Percentiles rank a stretch among this genome's conserved stretches.
phyloP scores from a whole-genome alignment of 2,888 invertebrate genomes.

The Hirtodrosophila trivittata region DNA sequence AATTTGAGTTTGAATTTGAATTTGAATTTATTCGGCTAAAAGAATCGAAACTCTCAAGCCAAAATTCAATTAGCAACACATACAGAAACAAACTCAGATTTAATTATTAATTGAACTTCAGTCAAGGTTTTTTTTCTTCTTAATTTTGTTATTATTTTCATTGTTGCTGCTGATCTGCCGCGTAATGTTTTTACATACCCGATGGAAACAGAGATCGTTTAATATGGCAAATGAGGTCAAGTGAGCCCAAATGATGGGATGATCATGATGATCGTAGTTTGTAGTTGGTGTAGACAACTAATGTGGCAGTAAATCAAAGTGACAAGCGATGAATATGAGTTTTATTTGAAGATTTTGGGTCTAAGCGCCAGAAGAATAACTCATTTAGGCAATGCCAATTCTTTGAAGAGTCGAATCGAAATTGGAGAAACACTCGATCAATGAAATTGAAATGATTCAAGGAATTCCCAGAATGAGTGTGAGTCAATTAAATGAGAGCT shows the following conservation, averaged over 20 bases:
- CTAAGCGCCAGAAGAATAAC: constrained; percentile 6
- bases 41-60: constrained; percentile 42
- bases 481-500: background rate
- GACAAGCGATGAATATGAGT: constrained; percentile 42
- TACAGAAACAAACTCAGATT: constrained; percentile 54
- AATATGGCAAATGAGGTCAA: constrained; percentile 61
- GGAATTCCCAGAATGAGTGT: constrained; percentile 11
- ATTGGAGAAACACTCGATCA: no score
- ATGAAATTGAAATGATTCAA: constrained; percentile 1
- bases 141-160: constrained; percentile 39
- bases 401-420: background rate
- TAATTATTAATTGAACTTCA: constrained; percentile 72
- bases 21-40: constrained; percentile 24
- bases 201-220: constrained; percentile 21
- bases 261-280: constrained; percentile 27
- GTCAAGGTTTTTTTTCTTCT: constrained; percentile 62
- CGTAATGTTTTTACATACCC: constrained; percentile 48
- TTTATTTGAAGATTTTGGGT: constrained; percentile 13
- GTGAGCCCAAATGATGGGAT: constrained; percentile 38
- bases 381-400: constrained; percentile 31
- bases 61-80: constrained; percentile 61
- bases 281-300: constrained; percentile 37
- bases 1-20: constrained; percentile 33
- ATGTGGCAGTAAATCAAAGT: constrained; percentile 43
- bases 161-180: constrained; percentile 15